phyloP scores from a whole-genome alignment of 2,888 invertebrate genomes.

The Anticlea derivata region DNA sequence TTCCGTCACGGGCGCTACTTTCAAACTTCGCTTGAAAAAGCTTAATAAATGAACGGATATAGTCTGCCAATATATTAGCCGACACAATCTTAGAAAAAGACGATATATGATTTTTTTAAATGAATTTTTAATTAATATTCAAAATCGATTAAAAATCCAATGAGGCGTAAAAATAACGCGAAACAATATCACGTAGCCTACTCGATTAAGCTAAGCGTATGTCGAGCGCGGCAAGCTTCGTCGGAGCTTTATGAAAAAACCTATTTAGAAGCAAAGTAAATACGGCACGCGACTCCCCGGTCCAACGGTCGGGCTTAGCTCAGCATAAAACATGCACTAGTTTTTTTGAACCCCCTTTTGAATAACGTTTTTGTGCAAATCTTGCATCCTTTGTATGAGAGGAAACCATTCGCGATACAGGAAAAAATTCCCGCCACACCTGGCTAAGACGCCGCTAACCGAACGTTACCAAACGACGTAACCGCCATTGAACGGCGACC shows the following conservation, averaged over 20 bases:
- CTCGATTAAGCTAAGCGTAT: constrained; percentile 35
- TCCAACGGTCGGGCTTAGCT: constrained; percentile 51
- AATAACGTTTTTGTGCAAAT: constrained; percentile 79
- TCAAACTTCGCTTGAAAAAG: constrained; percentile 24
- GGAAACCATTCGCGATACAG: constrained; percentile 66
- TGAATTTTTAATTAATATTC: constrained; percentile 42
- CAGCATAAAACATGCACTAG: constrained; percentile 57
- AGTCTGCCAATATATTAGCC: constrained; percentile 34
- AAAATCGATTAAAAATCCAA: constrained; percentile 44
- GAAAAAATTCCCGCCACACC: constrained; percentile 66
- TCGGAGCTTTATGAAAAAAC: constrained; percentile 50
- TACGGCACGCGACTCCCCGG: constrained; percentile 68
- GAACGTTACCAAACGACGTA: constrained; percentile 47
- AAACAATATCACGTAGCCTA: constrained; percentile 39
- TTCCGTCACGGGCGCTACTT: no score
- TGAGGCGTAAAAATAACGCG: constrained; percentile 40
- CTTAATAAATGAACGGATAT: constrained; percentile 27
- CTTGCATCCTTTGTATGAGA: constrained; percentile 74
- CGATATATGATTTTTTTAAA: constrained; percentile 20
- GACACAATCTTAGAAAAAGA: constrained; percentile 36
- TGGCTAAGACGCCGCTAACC: constrained; percentile 62
- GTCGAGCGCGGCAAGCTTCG: constrained; percentile 43
- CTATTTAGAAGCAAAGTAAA: constrained; percentile 55
- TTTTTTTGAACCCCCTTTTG: constrained; percentile 62
- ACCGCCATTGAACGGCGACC: constrained; percentile 47